Percentiles rank a stretch among this genome's conserved stretches.
These are phyloP conservation scores for Cheilosia urbana DNA, from an alignment of 2,888 invertebrate species.

Conservation along the genomic window DNA sequence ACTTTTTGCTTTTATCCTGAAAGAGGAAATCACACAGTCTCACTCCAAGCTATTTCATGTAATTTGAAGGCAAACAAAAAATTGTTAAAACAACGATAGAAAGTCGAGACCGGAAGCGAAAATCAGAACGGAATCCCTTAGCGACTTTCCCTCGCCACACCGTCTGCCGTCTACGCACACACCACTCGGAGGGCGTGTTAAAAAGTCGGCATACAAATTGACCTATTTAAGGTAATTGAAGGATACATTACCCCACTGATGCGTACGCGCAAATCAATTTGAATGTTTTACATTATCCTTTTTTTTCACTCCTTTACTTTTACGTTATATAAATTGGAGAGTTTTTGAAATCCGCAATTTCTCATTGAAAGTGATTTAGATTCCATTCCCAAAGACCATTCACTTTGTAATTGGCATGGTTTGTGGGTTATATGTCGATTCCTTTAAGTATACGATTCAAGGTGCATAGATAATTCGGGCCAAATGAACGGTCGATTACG, in stretches of 20 bases:
- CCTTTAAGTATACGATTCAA: too few species aligned
- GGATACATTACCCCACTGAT: slow-evolving; percentile 61
- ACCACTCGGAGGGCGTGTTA: background rate
- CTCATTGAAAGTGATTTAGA: slow-evolving; percentile 42
- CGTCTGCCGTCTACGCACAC: too few species aligned
- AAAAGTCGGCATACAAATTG: slow-evolving; percentile 59
- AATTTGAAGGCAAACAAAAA: slow-evolving; percentile 24
- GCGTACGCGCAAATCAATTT: slow-evolving; percentile 67
- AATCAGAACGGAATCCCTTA: background rate
- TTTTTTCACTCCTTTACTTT: slow-evolving; percentile 9
- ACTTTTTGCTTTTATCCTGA: slow-evolving; percentile 34
- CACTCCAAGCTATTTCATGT: background rate
- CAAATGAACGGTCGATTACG: too few species aligned
- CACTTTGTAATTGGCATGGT: too few species aligned
- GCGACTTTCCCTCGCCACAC: too few species aligned
- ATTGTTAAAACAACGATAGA: slow-evolving; percentile 51
- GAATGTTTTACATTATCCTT: slow-evolving; percentile 9
- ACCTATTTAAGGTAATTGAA: slow-evolving; percentile 64
- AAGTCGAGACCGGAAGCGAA: slow-evolving; percentile 38
- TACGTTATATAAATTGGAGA: slow-evolving; percentile 45
- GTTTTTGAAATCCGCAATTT: slow-evolving; percentile 50
- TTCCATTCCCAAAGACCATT: background rate
- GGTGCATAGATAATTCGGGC: too few species aligned
- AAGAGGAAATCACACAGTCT: slow-evolving; percentile 46
- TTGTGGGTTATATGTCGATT: too few species aligned